phyloP scores from a whole-genome alignment of 2,888 invertebrate species.

The Scaeva pyrastri region DNA sequence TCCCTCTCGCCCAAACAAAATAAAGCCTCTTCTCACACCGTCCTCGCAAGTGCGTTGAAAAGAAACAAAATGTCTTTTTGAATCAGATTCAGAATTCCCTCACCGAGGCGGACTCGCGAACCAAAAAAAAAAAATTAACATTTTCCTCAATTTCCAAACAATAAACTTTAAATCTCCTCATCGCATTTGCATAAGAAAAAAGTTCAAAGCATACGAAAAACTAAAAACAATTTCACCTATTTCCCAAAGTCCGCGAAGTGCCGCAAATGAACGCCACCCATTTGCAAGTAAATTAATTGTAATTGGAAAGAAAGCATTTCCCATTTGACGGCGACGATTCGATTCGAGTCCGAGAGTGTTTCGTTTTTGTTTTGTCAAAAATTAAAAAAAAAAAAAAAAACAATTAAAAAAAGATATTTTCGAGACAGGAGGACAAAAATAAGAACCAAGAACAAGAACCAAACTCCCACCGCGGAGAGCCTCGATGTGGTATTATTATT shows the following conservation, averaged over 20 bases:
- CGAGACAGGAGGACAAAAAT: slow-evolving; percentile 47
- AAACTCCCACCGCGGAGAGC: slow-evolving; percentile 73
- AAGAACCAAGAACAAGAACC: slow-evolving; percentile 37
- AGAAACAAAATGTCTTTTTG: slow-evolving; percentile 75
- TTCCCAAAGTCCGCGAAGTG: slow-evolving; percentile 64
- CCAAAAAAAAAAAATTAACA: slow-evolving; percentile 63
- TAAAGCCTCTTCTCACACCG: slow-evolving; percentile 56
- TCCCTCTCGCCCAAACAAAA: slow-evolving; percentile 63
- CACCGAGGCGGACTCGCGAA: slow-evolving; percentile 65
- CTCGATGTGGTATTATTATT: slow-evolving; percentile 76
- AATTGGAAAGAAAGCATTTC: slow-evolving; percentile 55
- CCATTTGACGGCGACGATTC: slow-evolving; percentile 55
- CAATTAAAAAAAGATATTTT: slow-evolving; percentile 56
- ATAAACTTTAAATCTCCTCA: slow-evolving; percentile 54
- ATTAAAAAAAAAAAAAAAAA: slow-evolving; percentile 47
- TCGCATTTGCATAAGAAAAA: slow-evolving; percentile 12
- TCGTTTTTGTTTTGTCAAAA: slow-evolving; percentile 74
- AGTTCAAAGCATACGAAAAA: slow-evolving; percentile 49
- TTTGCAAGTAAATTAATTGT: slow-evolving; percentile 55
- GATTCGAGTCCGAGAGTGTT: slow-evolving; percentile 63
- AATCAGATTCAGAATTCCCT: slow-evolving; percentile 65
- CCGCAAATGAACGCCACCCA: slow-evolving; percentile 58
- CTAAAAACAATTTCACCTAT: slow-evolving; percentile 1
- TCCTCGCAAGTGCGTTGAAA: slow-evolving; percentile 69
- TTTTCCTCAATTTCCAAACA: slow-evolving; percentile 67